phyloP scores from a whole-genome alignment of 2,888 invertebrate genomes.

The Sarcophaga variegata region DNA sequence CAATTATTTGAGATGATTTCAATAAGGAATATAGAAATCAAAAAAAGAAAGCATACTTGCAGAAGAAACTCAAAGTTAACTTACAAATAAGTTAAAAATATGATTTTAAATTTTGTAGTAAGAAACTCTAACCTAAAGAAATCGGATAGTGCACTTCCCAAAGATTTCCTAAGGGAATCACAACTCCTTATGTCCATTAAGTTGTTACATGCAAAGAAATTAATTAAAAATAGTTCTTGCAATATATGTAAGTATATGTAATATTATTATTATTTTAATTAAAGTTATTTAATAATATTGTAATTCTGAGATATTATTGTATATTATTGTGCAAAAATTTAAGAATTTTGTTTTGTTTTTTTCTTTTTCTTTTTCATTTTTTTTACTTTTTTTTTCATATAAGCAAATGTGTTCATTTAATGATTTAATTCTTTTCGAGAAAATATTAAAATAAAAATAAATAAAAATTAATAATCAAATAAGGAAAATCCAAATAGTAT shows the following conservation, averaged over 20 bases:
- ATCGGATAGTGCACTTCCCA: too few relatives aligned
- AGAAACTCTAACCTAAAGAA: too few relatives aligned
- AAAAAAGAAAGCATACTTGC: too few relatives aligned
- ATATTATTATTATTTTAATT: constrained; percentile 15
- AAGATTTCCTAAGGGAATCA: too few relatives aligned
- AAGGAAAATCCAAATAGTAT: constrained; percentile 51
- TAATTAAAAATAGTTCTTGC: background rate
- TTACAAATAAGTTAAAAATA: too few relatives aligned
- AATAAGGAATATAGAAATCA: too few relatives aligned
- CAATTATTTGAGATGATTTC: too few relatives aligned
- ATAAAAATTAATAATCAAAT: constrained; percentile 8
- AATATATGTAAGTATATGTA: background rate
- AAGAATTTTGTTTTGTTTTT: constrained; percentile 25
- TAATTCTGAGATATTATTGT: constrained; percentile 36
- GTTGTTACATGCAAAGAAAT: background rate
- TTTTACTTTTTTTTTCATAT: constrained; percentile 26
- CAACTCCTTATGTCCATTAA: too few relatives aligned
- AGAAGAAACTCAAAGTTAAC: too few relatives aligned
- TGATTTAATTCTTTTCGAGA: constrained; percentile 40
- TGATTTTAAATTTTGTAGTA: too few relatives aligned
- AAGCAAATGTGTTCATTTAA: constrained; percentile 20
- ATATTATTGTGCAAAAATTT: constrained; percentile 66
- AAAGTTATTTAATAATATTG: constrained; percentile 38
- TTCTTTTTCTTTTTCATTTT: constrained; percentile 37
- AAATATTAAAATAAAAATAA: constrained; percentile 27